Evolutionary conservation across 1,140 invertebrate species (phyloP).

Genomic region (Hetaerina americana): DNA sequence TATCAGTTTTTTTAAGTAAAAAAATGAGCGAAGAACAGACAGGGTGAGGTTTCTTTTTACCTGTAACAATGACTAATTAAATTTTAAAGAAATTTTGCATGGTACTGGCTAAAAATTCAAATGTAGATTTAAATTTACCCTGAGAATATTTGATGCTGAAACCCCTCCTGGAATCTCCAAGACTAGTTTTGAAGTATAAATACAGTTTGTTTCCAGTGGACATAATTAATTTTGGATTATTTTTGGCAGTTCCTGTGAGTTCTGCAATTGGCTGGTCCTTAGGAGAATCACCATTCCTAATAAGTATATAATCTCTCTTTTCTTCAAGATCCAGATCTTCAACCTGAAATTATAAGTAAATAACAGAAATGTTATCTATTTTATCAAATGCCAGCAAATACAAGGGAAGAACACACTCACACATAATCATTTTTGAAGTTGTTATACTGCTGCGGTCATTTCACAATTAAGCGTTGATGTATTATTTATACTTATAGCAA

Average conservation of each 20-base stretch:
- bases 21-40: background rate
- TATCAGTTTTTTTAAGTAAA: no score
- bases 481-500: no score
- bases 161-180: conserved; percentile 77
- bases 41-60: background rate
- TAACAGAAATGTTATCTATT: no score
- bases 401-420: no score
- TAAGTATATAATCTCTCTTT: conserved; percentile 72
- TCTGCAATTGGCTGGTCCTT: conserved; percentile 68
- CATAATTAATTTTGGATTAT: conserved; percentile 75
- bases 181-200: conserved; percentile 80
- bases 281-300: conserved; percentile 78
- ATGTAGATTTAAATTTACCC: conserved; percentile 29
- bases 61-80: background rate
- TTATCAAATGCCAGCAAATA: no score
- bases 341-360: conserved; percentile 33
- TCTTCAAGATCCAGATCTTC: conserved; percentile 80
- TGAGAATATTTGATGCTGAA: conserved; percentile 82
- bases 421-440: no score
- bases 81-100: no score
- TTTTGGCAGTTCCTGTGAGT: conserved; percentile 59
- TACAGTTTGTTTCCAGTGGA: conserved; percentile 82
- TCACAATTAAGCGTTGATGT: no score
- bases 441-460: no score
- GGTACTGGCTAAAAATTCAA: background rate